Evolutionary conservation across 2,113 vertebrate species (phyloP).

Genomic region (Pedetes capensis): DNA sequence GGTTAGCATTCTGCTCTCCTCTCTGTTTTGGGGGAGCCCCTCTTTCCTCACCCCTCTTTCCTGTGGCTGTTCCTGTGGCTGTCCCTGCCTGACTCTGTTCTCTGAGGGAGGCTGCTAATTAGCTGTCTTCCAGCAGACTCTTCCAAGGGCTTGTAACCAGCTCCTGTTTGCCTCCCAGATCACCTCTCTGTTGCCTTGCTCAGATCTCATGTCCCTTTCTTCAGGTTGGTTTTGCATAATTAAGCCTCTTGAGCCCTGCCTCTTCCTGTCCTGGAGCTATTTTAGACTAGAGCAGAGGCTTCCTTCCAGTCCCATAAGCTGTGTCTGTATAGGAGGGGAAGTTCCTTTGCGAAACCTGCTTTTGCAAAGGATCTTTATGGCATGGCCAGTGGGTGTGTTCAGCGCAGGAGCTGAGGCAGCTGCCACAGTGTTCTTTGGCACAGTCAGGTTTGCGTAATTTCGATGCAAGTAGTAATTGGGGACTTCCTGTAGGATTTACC

Average conservation of each 20-base stretch:
- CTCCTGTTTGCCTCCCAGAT: rapidly evolving
- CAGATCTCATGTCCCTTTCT: rapidly evolving
- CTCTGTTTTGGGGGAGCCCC: not conserved
- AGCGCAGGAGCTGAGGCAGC: not conserved
- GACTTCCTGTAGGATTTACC: not conserved
- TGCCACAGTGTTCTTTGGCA: not conserved
- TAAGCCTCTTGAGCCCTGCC: not conserved
- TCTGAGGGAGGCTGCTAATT: not conserved
- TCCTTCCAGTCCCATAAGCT: not conserved
- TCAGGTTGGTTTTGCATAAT: no score
- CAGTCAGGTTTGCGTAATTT: no score
- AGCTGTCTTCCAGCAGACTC: rapidly evolving
- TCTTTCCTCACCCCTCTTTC: not conserved
- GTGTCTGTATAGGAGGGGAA: not conserved
- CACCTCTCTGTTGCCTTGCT: rapidly evolving
- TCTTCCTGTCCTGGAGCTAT: not conserved
- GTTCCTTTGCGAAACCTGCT: not conserved
- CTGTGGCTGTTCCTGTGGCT: not conserved
- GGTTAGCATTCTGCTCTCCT: not conserved
- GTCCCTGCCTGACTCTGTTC: not conserved
- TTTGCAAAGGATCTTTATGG: not conserved
- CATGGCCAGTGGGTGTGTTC: not conserved
- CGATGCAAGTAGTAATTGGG: not conserved
- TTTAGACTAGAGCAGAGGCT: not conserved
- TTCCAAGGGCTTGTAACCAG: not conserved